A percentile compares a stretch with the other conserved stretches of the same genome.
Conservation (phyloP, 2,113 vertebrate species). For the Axis porcinus region DNA sequence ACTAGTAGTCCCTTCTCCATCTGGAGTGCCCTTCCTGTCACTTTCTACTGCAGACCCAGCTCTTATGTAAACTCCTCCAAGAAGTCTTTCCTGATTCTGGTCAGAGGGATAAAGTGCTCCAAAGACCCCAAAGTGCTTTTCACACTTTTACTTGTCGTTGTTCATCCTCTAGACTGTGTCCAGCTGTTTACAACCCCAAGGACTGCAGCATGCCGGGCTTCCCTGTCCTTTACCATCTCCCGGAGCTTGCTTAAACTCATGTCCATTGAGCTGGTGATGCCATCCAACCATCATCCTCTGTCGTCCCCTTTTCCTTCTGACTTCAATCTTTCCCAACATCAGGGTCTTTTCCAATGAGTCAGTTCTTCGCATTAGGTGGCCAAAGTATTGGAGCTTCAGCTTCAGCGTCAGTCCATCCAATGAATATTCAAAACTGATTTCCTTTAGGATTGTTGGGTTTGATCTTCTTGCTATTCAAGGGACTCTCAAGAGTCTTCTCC, state of each 20-base stretch:
- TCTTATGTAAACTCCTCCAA: background rate
- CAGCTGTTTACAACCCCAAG: background rate
- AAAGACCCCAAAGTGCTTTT: background rate
- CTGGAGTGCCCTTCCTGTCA: background rate
- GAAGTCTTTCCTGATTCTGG: background rate
- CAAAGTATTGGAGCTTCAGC: background rate
- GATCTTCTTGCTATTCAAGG: background rate
- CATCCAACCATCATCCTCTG: background rate
- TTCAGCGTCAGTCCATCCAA: background rate
- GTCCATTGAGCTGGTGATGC: background rate
- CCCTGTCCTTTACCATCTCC: background rate
- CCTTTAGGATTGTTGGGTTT: background rate
- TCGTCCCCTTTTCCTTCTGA: background rate
- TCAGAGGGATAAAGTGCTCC: background rate
- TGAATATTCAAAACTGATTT: background rate
- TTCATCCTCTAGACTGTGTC: background rate
- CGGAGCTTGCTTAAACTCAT: background rate
- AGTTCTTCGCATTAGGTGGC: background rate
- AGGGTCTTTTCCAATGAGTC: background rate
- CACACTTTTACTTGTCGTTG: too few relatives aligned
- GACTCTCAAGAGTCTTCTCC: background rate
- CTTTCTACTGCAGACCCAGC: background rate
- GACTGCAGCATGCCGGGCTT: background rate
- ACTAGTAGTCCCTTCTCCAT: background rate
- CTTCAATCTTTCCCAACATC: background rate